Conservation (phyloP, 2,113 vertebrate species). For the Solea solea region DNA sequence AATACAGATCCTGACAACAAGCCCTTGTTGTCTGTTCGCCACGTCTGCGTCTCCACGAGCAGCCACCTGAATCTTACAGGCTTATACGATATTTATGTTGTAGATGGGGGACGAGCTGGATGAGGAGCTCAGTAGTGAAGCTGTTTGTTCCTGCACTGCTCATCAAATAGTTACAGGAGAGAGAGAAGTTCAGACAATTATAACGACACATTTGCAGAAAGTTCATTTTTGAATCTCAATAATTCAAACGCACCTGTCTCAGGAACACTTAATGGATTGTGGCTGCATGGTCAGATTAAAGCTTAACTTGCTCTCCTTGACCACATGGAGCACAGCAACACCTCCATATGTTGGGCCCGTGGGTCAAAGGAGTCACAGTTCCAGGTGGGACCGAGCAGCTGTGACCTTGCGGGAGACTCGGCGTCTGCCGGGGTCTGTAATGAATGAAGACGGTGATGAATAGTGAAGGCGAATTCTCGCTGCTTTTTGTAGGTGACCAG, state of each 20-base stretch:
- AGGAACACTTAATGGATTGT: constrained; percentile 55
- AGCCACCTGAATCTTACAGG: constrained; percentile 13
- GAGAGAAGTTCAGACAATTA: constrained; percentile 12
- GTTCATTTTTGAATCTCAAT: constrained; percentile 54
- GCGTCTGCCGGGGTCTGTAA: constrained; percentile 50
- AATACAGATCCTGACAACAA: constrained; percentile 44
- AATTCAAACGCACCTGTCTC: constrained; percentile 73
- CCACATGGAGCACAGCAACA: constrained; percentile 30
- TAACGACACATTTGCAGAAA: constrained; percentile 22
- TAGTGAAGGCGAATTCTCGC: constrained; percentile 52
- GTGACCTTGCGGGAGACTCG: constrained; percentile 67
- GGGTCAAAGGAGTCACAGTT: constrained; percentile 57
- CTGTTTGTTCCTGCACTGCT: constrained; percentile 23
- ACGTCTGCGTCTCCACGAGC: constrained; percentile 9
- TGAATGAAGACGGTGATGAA: constrained; percentile 72
- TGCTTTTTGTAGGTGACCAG: constrained; percentile 59
- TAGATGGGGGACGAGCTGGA: too few species aligned
- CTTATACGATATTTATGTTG: constrained; percentile 29
- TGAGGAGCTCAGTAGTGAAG: constrained; percentile 5
- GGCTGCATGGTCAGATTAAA: constrained; percentile 52
- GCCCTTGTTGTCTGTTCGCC: too few species aligned
- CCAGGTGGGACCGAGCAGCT: constrained; percentile 70
- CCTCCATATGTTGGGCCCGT: constrained; percentile 65
- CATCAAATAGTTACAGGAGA: not conserved
- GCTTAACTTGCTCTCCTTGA: constrained; percentile 60